Evolutionary conservation across 1,140 invertebrate species (phyloP).

Genomic region (Pollicipes pollicipes): DNA sequence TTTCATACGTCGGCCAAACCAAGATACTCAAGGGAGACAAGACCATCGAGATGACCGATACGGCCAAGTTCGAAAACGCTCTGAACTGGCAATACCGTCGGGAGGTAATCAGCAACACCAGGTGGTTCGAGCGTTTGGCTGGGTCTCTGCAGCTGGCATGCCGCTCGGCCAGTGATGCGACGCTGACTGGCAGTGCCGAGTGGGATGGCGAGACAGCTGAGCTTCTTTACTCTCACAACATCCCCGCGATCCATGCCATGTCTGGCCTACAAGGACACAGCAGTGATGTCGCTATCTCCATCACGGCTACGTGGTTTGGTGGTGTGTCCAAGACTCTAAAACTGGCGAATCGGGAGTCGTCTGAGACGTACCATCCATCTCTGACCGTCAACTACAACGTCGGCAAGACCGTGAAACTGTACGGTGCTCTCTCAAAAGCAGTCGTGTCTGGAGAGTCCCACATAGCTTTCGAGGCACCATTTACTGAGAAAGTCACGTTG

Average conservation of each 20-base stretch:
- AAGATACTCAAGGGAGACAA: neutral
- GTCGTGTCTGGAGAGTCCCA: neutral
- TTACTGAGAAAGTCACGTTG: neutral
- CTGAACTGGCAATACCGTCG: neutral
- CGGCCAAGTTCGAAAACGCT: neutral
- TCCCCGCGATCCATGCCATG: neutral
- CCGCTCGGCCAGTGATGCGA: no score
- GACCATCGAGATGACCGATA: neutral
- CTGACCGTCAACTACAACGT: neutral
- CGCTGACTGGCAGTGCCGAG: neutral
- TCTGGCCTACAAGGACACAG: no score
- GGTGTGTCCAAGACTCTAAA: neutral
- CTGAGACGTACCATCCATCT: neutral
- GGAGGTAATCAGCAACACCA: neutral
- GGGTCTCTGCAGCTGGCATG: no score
- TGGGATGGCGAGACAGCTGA: neutral
- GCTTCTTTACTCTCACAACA: neutral
- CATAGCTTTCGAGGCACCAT: neutral
- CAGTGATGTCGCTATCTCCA: neutral
- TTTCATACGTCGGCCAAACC: no score
- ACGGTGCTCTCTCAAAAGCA: neutral
- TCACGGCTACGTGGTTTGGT: neutral
- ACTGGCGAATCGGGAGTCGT: neutral
- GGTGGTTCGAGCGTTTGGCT: no score
- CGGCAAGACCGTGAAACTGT: neutral